Base-by-base conservation (phyloP, 37 sponge, comb jelly and placozoan species). In the Spongia lamella region DNA sequence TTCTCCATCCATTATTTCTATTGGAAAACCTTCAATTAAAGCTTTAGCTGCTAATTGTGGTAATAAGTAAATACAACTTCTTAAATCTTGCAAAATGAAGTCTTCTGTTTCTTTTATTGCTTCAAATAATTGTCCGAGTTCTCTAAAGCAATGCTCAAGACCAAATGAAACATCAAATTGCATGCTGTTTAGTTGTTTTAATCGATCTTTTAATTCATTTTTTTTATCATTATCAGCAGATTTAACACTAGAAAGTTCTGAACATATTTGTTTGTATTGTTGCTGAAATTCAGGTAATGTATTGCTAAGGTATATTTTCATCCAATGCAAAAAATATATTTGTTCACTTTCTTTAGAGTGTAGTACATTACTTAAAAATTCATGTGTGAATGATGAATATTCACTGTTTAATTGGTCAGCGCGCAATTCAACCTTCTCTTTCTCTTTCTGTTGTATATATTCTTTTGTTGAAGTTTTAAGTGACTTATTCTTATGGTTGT, bases 1-100 rank as follows among this genome's bases (percentile, higher is more conserved):
- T 50, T 77, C 78, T 22, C 78, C 78, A 63, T 77, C 78, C 30
- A 77, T n/a, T 19, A 77, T 30, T 38, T 77, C 78, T 3, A 77
- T 24, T 3, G 78, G 78, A 64, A 66, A 65, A 6, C 78, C 78
- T 59, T 67, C 58, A 79, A 68, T 5, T 16, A 79, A 49, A 13
- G 68, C 31, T 19, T 79, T 62, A 26, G 80, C 80, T 38, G 80
- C 80, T 5, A 79, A 30, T 20, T 15, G 19, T 56, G 80, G 80
- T 33, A 79, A 56, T 3, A 19, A 56, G 31, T 21, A 13, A 49
- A 55, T 5, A 16, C 17, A 17, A 16, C 14, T 11, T 61, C 24
- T 60, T 62, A 61, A 7, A 39, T 21, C 2, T 38, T 19, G 7
- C 26, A 4, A 79, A 37, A 24, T 67, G 3, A 7, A n/a, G n/a